These are phyloP conservation scores for Zingel zingel DNA, from an alignment of 2,113 vertebrate species.

Conservation along the genomic window DNA sequence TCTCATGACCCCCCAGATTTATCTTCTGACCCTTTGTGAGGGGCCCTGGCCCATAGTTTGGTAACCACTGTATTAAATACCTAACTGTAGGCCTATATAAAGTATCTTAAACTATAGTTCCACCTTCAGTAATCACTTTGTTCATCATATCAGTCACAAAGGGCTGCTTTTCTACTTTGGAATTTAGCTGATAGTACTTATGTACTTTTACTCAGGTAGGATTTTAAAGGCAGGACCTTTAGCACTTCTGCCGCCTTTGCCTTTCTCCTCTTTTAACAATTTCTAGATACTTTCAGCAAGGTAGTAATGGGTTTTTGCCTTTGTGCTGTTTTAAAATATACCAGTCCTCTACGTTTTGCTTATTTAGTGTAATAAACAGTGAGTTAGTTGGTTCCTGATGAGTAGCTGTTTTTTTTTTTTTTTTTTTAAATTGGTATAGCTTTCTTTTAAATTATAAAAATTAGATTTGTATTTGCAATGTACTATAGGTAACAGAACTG, in stretches of 20 bases:
- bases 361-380: not conserved
- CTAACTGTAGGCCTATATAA: not conserved
- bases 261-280: no score
- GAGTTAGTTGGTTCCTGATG: not conserved
- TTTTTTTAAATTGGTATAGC: no score
- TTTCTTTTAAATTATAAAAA: not conserved
- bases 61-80: not conserved
- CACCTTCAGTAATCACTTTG: not conserved
- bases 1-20: not conserved
- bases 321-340: no score
- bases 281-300: no score
- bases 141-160: not conserved
- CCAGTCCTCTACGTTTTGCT: no score
- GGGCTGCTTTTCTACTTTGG: no score
- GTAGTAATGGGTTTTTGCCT: no score
- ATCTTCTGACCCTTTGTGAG: not conserved
- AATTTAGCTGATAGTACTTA: no score
- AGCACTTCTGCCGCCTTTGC: no score
- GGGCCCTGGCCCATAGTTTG: not conserved
- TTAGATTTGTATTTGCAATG: not conserved
- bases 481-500: not conserved
- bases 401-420: no score
- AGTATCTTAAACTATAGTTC: not conserved
- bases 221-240: no score
- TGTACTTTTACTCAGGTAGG: no score